Percentiles rank a stretch among this genome's conserved stretches.
These are phyloP conservation scores for Ormyrus pomaceus DNA, from an alignment of 2,888 invertebrate species.

Conservation along the genomic window DNA sequence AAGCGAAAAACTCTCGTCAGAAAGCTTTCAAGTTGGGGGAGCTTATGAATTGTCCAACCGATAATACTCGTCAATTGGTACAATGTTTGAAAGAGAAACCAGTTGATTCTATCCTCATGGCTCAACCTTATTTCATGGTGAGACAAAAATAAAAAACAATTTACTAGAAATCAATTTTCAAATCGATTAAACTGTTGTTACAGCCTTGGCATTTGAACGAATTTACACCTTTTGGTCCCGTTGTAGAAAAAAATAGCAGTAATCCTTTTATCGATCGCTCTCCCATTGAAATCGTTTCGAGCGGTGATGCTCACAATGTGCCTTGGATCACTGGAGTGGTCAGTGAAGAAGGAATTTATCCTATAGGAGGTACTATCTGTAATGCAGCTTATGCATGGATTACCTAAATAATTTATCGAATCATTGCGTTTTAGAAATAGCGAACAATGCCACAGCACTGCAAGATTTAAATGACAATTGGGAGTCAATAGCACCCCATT, in stretches of 20 bases:
- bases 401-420: no score
- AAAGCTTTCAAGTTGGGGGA: constrained; percentile 80
- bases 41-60: constrained; percentile 75
- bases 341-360: constrained; percentile 85
- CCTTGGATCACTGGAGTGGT: constrained; percentile 83
- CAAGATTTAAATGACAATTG: constrained; percentile 78
- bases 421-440: constrained; percentile 10
- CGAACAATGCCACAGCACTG: constrained; percentile 73
- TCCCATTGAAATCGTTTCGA: constrained; percentile 80
- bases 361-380: constrained; percentile 79
- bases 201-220: no score
- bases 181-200: no score
- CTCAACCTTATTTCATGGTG: no score
- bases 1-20: constrained; percentile 74
- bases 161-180: no score
- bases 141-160: no score
- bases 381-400: not conserved
- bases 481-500: constrained; percentile 79
- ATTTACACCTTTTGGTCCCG: constrained; percentile 85
- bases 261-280: constrained; percentile 82
- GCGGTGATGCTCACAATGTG: constrained; percentile 79
- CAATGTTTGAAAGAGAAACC: no score
- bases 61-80: no score
- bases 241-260: constrained; percentile 79
- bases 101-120: no score